Base-by-base conservation (phyloP, 2,888 invertebrate species). In the Apantesis nais region DNA sequence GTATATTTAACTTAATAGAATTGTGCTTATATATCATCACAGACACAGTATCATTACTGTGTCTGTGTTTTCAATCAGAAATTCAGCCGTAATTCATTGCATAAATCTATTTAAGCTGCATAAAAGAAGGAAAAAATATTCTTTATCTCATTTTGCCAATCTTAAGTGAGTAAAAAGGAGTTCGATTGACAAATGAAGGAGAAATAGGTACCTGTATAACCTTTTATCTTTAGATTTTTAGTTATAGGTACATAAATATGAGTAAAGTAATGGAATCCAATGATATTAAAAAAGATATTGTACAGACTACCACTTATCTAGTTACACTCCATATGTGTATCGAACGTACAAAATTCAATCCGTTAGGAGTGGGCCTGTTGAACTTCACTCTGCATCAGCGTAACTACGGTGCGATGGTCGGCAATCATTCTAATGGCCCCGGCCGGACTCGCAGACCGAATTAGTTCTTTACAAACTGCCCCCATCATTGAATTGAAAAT, bases 391-490 rank as follows among this genome's bases (percentile, higher is more conserved):
- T 85, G 87, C 88, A 89, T 90, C 89, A 88, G 48, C 72, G 75
- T 76, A 74, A 74, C 78, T 72, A 67, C 85, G 87, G 84, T 29
- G n/a, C 68, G 68, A 65, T 86, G 87, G 89, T 86, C 86, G 84
- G 92, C 93, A 93, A 93, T 93, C 92, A 92, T 90, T 91, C 90
- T 93, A 93, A 93, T 93, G 93, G 92, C 86, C 84, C 82, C 73
- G 66, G 73, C 77, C 83, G 87, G 88, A 89, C 84, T 89, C 83
- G 84, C 88, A 89, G 88, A 89, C 88, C 87, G 87, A 93, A 93
- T 93, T 93, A 92, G 91, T 91, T 92, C 90, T 92, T 92, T 91
- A 88, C 90, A 91, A 90, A 93, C 84, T 89, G 92, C 78, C 88
- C 88, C 89, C 88, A 91, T 91, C 90, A 90, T 90, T 88, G 89